These are phyloP conservation scores for Drosophila watanabei DNA, from an alignment of 1,140 invertebrate genomes.

Conservation along the genomic window DNA sequence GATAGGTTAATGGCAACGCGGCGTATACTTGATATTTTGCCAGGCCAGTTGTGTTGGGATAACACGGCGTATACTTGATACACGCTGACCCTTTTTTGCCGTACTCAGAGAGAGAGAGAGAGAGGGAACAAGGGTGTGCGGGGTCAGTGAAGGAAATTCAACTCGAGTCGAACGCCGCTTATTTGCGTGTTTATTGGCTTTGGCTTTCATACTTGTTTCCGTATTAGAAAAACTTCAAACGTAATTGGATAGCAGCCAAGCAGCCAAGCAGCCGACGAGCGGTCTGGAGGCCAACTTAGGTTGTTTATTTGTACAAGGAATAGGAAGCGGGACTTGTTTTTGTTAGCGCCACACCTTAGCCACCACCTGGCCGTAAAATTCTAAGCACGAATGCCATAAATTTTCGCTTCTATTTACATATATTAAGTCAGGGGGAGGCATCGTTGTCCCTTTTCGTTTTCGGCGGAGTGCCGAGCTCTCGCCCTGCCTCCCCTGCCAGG, in stretches of 20 bases:
- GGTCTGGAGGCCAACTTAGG: constrained; percentile 21
- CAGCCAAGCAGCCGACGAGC: constrained; percentile 4
- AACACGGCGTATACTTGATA: constrained; percentile 52
- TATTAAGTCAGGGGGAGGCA: constrained; percentile 48
- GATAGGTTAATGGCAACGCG: constrained; percentile 3
- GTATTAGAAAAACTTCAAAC: constrained; percentile 70
- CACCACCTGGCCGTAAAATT: constrained; percentile 68
- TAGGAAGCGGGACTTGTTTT: constrained; percentile 27
- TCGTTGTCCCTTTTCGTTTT: constrained; percentile 7
- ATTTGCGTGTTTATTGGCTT: constrained; percentile 80
- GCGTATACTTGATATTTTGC: constrained; percentile 46
- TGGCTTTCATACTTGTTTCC: constrained; percentile 23
- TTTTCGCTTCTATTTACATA: constrained; percentile 79
- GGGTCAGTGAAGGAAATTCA: constrained; percentile 26
- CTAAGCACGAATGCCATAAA: constrained; percentile 79
- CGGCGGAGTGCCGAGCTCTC: background rate
- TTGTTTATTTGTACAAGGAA: constrained; percentile 42
- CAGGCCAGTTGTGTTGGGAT: constrained; percentile 9
- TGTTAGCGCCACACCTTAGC: constrained; percentile 60
- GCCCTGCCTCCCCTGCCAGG: constrained; percentile 3
- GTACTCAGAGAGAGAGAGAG: background rate
- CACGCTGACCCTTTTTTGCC: constrained; percentile 28
- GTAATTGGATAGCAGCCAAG: constrained; percentile 69
- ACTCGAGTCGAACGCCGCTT: constrained; percentile 54
- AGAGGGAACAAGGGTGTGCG: background rate